A percentile compares a stretch with the other conserved stretches of the same genome.
These are phyloP conservation scores for Lycophotia porphyrea DNA, from an alignment of 2,888 invertebrate genomes.

Conservation along the genomic window DNA sequence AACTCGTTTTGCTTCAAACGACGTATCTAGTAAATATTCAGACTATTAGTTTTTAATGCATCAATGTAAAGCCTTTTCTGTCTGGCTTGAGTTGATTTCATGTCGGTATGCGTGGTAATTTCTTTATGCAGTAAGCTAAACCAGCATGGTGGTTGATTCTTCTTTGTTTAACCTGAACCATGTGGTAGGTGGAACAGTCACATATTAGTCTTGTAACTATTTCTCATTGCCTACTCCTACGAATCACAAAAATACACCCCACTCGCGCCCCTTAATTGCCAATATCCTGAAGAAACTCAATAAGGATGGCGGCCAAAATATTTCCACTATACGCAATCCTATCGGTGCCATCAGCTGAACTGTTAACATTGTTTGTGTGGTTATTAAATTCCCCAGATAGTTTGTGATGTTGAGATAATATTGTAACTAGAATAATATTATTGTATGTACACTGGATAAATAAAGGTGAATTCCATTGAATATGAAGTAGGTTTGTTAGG, in stretches of 20 bases:
- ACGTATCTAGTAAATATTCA: no score
- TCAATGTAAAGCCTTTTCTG: no score
- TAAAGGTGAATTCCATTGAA: neutral
- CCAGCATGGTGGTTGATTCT: neutral
- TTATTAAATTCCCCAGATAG: constrained; percentile 52
- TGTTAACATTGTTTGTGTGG: constrained; percentile 39
- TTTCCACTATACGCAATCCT: constrained; percentile 50
- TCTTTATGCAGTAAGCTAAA: neutral
- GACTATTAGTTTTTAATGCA: no score
- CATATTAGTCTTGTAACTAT: neutral
- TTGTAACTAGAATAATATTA: constrained; percentile 29
- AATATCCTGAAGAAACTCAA: constrained; percentile 58
- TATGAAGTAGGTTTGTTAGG: neutral
- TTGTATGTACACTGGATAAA: constrained; percentile 10
- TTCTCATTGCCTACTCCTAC: neutral
- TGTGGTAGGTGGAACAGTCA: neutral
- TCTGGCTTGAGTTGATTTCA: no score
- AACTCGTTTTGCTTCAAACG: no score
- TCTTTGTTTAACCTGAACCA: neutral
- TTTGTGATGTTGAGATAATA: constrained; percentile 37
- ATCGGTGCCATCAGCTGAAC: constrained; percentile 47
- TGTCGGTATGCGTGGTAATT: neutral
- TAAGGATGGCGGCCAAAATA: constrained; percentile 43
- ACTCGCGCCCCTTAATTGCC: constrained; percentile 45
- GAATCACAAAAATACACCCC: constrained; percentile 5